Evolutionary conservation across 2,113 vertebrate species (phyloP), one percentile per base, ranked within the genome.

Genomic region (Triplophysa tibetana): DNA sequence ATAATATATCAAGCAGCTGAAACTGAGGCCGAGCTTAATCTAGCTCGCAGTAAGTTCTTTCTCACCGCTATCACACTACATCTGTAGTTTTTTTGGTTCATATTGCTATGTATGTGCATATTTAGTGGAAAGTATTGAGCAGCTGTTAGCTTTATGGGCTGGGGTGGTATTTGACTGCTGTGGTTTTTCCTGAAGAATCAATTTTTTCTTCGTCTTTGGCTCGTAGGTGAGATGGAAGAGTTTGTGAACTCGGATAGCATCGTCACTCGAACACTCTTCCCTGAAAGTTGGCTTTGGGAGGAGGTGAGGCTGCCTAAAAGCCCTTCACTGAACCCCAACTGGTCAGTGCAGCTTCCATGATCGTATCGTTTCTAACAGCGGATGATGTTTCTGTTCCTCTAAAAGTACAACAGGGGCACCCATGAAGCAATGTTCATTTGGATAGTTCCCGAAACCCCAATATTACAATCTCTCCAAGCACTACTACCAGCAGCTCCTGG

Each of bases 281-380:
- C 90, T 21, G 92, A 92, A 67, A 93, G 92, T 56, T 92, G 92
- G 91, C 82, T 92, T n/a, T 93, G 90, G 91, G 0, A 29, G 2
- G 85, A 89, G 9, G 14, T 86, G 29, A 17, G 0, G 0, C 70
- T 93, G 43, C 90, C 89, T 67, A 0, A 8, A 6, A 91, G 91
- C 10, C 19, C 83, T 0, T 10, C 0, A 68, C 3, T 13, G 2
- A 76, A 54, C 2, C 4, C 13, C 0, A 70, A 86, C 11, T 91
- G 92, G 92, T 91, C 21, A 78, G 81, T 41, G 13, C 63, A 10
- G 16, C 33, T n/a, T 70, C 24, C 6, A 54, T 17, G 52, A 4
- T 54, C 52, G 17, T 1, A 54, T 19, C 23, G 58, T 19, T 75
- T 61, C 38, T 5, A 19, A 8, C 4, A 61, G 12, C 58, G 3